Evolutionary conservation across 2,888 invertebrate genomes (phyloP).

Genomic region (Theretra japonica): DNA sequence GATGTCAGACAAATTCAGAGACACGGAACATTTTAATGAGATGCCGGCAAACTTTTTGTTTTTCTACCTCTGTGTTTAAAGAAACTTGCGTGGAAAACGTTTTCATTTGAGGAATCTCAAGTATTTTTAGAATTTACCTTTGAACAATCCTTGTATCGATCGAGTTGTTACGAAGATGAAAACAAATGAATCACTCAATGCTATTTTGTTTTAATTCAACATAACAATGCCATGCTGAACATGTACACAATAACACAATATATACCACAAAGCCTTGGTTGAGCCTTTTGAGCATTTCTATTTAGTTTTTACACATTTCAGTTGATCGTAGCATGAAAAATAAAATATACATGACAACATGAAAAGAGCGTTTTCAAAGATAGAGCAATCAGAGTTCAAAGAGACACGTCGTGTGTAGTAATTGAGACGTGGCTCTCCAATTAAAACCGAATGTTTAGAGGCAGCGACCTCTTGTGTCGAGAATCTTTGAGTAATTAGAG

Average conservation of each 20-base stretch:
- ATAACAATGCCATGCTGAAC: not conserved
- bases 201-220: not conserved
- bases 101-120: conserved; percentile 38
- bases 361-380: conserved; percentile 56
- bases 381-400: conserved; percentile 74
- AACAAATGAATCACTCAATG: not conserved
- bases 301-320: not conserved
- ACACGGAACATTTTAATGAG: conserved; percentile 83
- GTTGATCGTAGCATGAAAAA: conserved; percentile 20
- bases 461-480: conserved; percentile 51
- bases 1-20: conserved; percentile 78
- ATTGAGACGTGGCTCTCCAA: conserved; percentile 75
- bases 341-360: conserved; percentile 24
- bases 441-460: conserved; percentile 76
- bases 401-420: conserved; percentile 69
- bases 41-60: conserved; percentile 57
- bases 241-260: not conserved
- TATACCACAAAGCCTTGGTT: not conserved
- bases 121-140: not conserved
- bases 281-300: not conserved
- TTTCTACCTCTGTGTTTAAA: conserved; percentile 28
- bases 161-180: not conserved
- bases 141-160: not conserved
- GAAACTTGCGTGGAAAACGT: conserved; percentile 47
- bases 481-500: conserved; percentile 70